Conservation (phyloP, 2,888 invertebrate species). For the Mystacides longicornis region DNA sequence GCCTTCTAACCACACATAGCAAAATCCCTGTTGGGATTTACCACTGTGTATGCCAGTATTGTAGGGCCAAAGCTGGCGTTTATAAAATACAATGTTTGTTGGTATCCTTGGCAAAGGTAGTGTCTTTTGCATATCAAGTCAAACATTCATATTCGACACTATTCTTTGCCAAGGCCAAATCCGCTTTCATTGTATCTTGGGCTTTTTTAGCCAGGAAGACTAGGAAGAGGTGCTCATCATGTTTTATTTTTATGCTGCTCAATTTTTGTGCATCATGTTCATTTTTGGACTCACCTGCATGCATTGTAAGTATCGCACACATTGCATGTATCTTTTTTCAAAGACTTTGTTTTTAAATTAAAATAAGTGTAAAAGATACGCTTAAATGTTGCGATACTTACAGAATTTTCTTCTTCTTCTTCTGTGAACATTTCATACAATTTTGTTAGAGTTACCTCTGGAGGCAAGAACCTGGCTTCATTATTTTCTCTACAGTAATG, state of each 20-base stretch:
- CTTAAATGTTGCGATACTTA: not conserved
- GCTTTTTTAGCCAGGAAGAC: too few species aligned
- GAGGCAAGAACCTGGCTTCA: not conserved
- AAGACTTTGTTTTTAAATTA: not conserved
- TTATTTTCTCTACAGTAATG: constrained; percentile 1
- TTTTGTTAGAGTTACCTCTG: not conserved
- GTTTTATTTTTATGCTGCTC: too few species aligned
- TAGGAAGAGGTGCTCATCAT: too few species aligned
- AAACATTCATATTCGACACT: not conserved
- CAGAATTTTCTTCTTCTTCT: not conserved
- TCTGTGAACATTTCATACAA: not conserved
- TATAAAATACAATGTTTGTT: constrained; percentile 2
- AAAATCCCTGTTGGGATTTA: not conserved
- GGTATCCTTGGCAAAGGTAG: not conserved
- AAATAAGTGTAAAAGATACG: not conserved
- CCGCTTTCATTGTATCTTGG: too few species aligned
- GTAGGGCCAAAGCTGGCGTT: not conserved
- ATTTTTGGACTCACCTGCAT: too few species aligned
- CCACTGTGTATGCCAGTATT: not conserved
- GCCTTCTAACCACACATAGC: constrained; percentile 1
- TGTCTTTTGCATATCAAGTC: not conserved
- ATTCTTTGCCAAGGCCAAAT: too few species aligned
- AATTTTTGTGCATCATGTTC: too few species aligned
- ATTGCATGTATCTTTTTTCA: constrained; percentile 1
- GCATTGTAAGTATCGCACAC: not conserved